These are phyloP conservation scores for Neogale vison DNA, from an alignment of 2,113 vertebrate genomes.

Conservation along the genomic window DNA sequence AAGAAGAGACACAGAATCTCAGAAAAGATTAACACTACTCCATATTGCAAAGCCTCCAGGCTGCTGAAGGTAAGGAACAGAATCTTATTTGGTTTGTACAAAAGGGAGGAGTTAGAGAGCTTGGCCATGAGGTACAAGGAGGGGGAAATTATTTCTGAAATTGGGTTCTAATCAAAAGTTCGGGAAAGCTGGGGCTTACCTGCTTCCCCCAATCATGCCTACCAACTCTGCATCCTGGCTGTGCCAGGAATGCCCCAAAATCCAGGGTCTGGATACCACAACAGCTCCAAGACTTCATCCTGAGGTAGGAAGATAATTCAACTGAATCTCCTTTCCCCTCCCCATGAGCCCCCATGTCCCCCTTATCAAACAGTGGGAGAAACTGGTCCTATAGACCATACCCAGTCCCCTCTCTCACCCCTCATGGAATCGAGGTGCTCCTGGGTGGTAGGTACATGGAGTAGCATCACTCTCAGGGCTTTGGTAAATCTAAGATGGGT, in stretches of 20 bases:
- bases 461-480: conserved; percentile 87
- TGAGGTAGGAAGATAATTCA: conserved; percentile 72
- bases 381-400: background rate
- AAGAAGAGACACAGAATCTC: background rate
- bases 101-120: conserved; percentile 22
- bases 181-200: conserved; percentile 80
- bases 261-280: conserved; percentile 93
- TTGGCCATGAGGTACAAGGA: background rate
- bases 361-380: conserved; percentile 35
- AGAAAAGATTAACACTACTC: conserved; percentile 5
- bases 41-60: background rate
- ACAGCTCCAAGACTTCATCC: conserved; percentile 99
- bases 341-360: background rate
- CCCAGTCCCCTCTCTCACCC: conserved; percentile 87
- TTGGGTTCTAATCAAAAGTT: conserved; percentile 29
- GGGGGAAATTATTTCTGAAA: conserved; percentile 24
- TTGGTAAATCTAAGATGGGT: conserved; percentile 87
- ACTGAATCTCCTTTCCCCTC: background rate
- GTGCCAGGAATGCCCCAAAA: conserved; percentile 94
- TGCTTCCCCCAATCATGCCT: conserved; percentile 92
- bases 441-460: conserved; percentile 92
- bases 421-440: conserved; percentile 94
- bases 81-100: conserved; percentile 24
- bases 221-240: conserved; percentile 92
- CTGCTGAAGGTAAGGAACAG: background rate